Evolutionary conservation across 2,113 vertebrate genomes (phyloP), one percentile per base, ranked within the genome.

Genomic region (Rhinolophus sinicus): DNA sequence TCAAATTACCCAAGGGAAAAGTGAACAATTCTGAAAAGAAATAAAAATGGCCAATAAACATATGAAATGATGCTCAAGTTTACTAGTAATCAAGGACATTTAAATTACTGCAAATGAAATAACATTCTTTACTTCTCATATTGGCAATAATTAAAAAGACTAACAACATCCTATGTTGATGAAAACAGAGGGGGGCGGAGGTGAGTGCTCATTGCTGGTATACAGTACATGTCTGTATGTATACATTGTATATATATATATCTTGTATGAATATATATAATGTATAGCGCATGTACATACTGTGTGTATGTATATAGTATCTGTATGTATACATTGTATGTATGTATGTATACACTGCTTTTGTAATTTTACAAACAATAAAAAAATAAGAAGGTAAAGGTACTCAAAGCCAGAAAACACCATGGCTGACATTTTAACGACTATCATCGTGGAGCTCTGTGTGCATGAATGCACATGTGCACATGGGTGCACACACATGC

Each of bases 71-170:
- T 77, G 26, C 30, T 77, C 73, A 75, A 73, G 28, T 62, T 62
- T 38, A 62, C 50, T 73, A 33, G n/a, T 94, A 88, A 88, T 30
- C 19, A 1, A 58, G 8, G 40, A 81, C 28, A 78, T 89, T 33
- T 88, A 92, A 62, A 80, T 85, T 52, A 69, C 26, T 82, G 73
- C 73, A 78, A 70, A 76, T 78, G 15, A 81, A 94, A 58, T 73
- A 54, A 35, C 64, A 86, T 18, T 82, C 26, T 93, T 87, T 38
- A n/a, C 21, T 82, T 87, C 47, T 60, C n/a, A 24, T 50, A 50
- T 2, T 70, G 93, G 19, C 62, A 81, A 84, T 83, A 78, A 62
- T 62, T n/a, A 38, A 75, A 88, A 96, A 89, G 47, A 64, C 0
- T 69, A 67, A 62, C 33, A 40, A 11, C 73, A 56, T 76, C 54